Percentiles rank a stretch among this genome's conserved stretches.
Conservation (phyloP, 2,888 invertebrate species). For the Drosophila putrida region DNA sequence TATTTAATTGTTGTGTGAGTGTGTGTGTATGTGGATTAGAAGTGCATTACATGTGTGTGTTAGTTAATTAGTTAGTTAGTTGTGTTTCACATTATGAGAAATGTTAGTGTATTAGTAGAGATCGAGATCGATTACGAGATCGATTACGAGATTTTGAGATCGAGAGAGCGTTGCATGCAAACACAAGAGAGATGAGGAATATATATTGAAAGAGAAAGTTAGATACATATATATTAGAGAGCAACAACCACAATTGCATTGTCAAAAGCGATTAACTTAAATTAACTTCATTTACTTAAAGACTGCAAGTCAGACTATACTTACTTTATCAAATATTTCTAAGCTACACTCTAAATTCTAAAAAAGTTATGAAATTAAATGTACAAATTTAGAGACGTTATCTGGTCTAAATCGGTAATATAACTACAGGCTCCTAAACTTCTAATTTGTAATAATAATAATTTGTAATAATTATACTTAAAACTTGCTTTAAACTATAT, state of each 20-base stretch:
- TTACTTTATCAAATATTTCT: not conserved
- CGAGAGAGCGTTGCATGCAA: constrained; percentile 66
- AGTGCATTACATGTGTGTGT: constrained; percentile 7
- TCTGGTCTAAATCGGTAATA: too few relatives aligned
- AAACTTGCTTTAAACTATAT: too few relatives aligned
- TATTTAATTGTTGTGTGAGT: constrained; percentile 39
- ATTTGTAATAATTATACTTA: too few relatives aligned
- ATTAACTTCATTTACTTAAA: not conserved
- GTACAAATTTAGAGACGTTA: too few relatives aligned
- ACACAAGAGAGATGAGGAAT: constrained; percentile 68
- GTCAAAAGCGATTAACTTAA: constrained; percentile 17
- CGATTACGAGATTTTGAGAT: constrained; percentile 35
- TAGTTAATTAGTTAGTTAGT: constrained; percentile 2
- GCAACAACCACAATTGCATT: constrained; percentile 22
- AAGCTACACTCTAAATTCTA: too few relatives aligned
- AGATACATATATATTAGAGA: constrained; percentile 8
- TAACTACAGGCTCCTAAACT: too few relatives aligned
- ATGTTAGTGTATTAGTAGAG: constrained; percentile 47
- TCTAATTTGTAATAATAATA: too few relatives aligned
- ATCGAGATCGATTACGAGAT: constrained; percentile 35
- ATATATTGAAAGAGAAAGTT: constrained; percentile 39
- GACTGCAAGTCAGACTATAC: not conserved
- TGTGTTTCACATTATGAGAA: constrained; percentile 46
- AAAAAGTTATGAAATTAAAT: too few relatives aligned
- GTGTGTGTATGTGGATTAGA: constrained; percentile 11